A percentile compares a stretch with the other conserved stretches of the same genome.
Conservation (phyloP, 2,797 vertebrate species). For the Pagetopsis macropterus region DNA sequence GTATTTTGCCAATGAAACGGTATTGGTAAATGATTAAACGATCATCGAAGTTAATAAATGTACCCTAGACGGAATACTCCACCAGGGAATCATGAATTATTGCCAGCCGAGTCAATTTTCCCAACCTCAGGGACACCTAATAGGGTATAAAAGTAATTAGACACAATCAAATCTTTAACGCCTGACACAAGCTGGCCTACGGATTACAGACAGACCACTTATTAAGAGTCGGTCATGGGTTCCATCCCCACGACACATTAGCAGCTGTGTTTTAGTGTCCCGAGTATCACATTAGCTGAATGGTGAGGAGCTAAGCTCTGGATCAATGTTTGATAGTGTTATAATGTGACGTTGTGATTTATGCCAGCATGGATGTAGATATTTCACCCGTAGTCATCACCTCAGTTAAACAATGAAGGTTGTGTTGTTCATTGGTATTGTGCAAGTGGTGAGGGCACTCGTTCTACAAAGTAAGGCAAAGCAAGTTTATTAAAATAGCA, state of each 20-base stretch:
- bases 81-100: conserved; percentile 20
- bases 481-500: too few relatives aligned
- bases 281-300: conserved; percentile 12
- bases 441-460: too few relatives aligned
- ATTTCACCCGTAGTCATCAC: conserved; percentile 1
- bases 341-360: conserved; percentile 1
- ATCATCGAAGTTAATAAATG: too few relatives aligned
- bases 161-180: conserved; percentile 37
- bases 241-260: conserved; percentile 14
- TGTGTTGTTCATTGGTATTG: not conserved
- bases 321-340: not conserved
- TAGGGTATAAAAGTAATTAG: conserved; percentile 43
- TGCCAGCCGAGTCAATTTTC: conserved; percentile 4
- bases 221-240: conserved; percentile 24
- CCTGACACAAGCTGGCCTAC: conserved; percentile 10
- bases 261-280: conserved; percentile 2
- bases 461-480: too few relatives aligned
- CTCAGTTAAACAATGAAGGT: not conserved
- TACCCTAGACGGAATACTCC: not conserved
- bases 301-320: not conserved
- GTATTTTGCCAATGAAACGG: too few relatives aligned
- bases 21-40: too few relatives aligned
- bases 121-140: conserved; percentile 10
- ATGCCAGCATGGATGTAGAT: not conserved
- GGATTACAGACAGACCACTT: conserved; percentile 26